Evolutionary conservation across 2,888 invertebrate genomes (phyloP).

Genomic region (Pelosia muscerda): DNA sequence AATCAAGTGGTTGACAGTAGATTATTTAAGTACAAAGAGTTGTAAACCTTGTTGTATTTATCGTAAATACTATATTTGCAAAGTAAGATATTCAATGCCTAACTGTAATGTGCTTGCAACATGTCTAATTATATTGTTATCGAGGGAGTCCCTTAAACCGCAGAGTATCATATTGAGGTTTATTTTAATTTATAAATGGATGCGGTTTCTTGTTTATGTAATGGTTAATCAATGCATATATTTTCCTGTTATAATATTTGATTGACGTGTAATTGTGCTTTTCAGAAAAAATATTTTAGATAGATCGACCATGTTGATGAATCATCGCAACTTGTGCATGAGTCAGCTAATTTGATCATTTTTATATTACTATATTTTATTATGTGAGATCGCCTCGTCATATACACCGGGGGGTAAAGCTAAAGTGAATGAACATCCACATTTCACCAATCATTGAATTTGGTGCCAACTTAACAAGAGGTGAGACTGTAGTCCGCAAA

Average conservation of each 20-base stretch:
- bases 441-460: no score
- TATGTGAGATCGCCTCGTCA: no score
- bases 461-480: no score
- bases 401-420: no score
- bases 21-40: background rate
- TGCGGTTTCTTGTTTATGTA: slow-evolving; percentile 2
- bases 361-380: no score
- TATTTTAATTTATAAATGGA: slow-evolving; percentile 2
- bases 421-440: no score
- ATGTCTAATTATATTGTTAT: background rate
- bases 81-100: background rate
- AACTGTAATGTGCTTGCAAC: background rate
- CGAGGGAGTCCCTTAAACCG: slow-evolving; percentile 40
- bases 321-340: background rate
- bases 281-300: background rate
- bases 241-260: slow-evolving; percentile 6
- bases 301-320: background rate
- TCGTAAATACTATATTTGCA: slow-evolving; percentile 20
- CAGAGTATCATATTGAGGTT: background rate
- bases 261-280: background rate
- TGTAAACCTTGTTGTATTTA: background rate
- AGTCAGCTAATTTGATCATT: background rate
- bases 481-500: no score
- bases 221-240: background rate
- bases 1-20: slow-evolving; percentile 8